These are phyloP conservation scores for Neopipo cinnamomea DNA, from an alignment of 2,113 vertebrate species.

Conservation along the genomic window DNA sequence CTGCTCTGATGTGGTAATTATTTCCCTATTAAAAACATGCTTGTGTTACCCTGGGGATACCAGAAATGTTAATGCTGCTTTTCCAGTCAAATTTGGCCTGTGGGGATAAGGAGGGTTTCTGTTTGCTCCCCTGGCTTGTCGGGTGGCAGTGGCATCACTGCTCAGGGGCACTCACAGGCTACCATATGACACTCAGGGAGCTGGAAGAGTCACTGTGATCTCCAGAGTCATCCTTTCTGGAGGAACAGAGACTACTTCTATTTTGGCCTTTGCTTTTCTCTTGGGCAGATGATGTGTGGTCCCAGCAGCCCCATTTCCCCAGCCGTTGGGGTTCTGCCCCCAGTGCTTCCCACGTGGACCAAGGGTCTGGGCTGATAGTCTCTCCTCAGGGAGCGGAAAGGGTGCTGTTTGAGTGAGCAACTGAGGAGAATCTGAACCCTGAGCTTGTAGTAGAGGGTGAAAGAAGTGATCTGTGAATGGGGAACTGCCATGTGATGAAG, in stretches of 20 bases:
- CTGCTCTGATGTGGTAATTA: background rate
- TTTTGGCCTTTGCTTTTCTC: background rate
- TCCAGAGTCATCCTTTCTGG: background rate
- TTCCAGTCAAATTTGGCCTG: background rate
- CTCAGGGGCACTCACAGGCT: background rate
- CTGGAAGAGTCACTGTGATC: background rate
- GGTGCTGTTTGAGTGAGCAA: background rate
- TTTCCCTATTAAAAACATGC: background rate
- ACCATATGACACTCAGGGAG: background rate
- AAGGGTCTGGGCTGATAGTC: background rate
- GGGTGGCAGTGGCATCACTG: background rate
- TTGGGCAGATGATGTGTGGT: background rate
- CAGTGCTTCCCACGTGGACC: background rate
- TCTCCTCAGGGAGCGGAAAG: background rate
- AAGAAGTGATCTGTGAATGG: background rate
- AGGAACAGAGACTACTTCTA: background rate
- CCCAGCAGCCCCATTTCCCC: background rate
- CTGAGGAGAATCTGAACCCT: background rate
- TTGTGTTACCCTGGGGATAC: background rate
- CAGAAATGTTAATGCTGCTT: constrained; percentile 11
- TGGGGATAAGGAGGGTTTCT: background rate
- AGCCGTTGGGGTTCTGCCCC: background rate
- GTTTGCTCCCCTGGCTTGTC: background rate
- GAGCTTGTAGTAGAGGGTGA: background rate
- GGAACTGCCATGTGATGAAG: background rate